phyloP scores from a whole-genome alignment of 2,113 vertebrate species.

The Hylia prasina region DNA sequence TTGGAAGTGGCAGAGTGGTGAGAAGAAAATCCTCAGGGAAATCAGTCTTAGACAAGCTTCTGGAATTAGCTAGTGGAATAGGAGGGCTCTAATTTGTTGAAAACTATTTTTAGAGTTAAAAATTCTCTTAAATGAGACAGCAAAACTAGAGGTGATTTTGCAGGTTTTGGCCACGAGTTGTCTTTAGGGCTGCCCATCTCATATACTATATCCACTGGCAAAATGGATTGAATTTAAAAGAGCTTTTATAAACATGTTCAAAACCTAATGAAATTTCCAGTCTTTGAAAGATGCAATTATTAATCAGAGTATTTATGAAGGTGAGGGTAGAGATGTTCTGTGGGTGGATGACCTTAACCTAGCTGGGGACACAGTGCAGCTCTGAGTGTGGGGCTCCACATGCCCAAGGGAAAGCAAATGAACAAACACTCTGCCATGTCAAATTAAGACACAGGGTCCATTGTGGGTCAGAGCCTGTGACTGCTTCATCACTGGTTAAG shows the following conservation, averaged over 20 bases:
- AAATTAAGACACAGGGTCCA: neutral
- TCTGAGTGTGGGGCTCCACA: neutral
- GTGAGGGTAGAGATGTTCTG: neutral
- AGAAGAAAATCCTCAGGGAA: constrained; percentile 14
- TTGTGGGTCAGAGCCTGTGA: neutral
- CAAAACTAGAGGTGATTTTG: neutral
- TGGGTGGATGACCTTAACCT: neutral
- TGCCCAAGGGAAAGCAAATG: neutral
- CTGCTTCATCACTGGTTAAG: neutral
- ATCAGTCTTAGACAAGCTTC: neutral
- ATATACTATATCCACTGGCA: neutral
- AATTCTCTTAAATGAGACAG: neutral
- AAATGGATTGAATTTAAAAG: neutral
- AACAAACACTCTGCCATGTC: neutral
- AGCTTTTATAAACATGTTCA: neutral
- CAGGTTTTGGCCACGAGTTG: neutral
- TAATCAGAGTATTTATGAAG: neutral
- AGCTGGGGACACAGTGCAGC: neutral
- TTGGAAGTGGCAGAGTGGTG: neutral
- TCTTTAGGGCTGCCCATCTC: neutral
- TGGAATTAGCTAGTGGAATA: neutral
- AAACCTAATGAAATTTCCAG: neutral
- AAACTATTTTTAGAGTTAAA: neutral
- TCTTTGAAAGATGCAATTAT: neutral
- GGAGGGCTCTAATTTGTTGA: neutral